A percentile compares a stretch with the other conserved stretches of the same genome.
Evolutionary conservation across 2,113 vertebrate genomes (phyloP).

Genomic region (Aspidoscelis tigris): DNA sequence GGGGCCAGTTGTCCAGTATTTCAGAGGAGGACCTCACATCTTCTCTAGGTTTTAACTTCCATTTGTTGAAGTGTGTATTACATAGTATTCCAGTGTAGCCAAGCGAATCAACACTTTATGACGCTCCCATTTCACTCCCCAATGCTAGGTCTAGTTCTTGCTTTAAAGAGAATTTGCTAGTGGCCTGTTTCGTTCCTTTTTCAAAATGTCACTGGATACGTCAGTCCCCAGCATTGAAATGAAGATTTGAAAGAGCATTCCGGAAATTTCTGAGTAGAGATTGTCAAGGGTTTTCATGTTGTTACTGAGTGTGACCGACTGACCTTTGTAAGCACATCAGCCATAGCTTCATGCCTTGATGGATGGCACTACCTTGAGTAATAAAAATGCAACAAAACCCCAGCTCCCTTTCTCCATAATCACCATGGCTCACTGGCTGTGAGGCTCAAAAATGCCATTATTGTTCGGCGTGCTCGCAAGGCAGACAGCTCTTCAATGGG

Average conservation of each 20-base stretch:
- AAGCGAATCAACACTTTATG: background rate
- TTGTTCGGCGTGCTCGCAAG: conserved; percentile 66
- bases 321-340: conserved; percentile 68
- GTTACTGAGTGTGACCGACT: conserved; percentile 63
- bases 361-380: conserved; percentile 71
- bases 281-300: conserved; percentile 52
- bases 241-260: conserved; percentile 63
- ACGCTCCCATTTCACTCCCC: conserved; percentile 40
- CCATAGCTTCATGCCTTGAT: conserved; percentile 69
- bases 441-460: conserved; percentile 53
- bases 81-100: background rate
- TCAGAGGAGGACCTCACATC: background rate
- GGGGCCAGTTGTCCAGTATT: background rate
- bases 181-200: conserved; percentile 35
- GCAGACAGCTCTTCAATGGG: conserved; percentile 73
- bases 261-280: conserved; percentile 55
- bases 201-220: conserved; percentile 52
- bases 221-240: conserved; percentile 53
- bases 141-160: background rate
- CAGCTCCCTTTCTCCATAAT: conserved; percentile 54
- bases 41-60: background rate
- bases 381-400: conserved; percentile 61
- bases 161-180: background rate
- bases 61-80: background rate
- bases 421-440: conserved; percentile 65